A percentile compares a stretch with the other conserved stretches of the same genome.
These are phyloP conservation scores for Microtus oregoni DNA, from an alignment of 2,113 vertebrate genomes.

Conservation along the genomic window DNA sequence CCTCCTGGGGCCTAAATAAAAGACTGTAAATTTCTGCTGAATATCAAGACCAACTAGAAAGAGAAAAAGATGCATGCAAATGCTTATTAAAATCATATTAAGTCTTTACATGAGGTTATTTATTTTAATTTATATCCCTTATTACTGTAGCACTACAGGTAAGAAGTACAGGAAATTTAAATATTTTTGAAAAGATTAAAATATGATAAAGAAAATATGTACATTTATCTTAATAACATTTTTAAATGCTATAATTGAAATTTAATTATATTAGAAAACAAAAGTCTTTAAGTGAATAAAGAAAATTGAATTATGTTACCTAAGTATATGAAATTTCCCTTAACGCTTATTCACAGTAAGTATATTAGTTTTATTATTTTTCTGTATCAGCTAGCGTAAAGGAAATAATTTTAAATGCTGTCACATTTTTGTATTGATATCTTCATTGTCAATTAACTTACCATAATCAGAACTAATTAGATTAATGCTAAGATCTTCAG, in stretches of 20 bases:
- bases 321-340: conserved; percentile 45
- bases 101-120: conserved; percentile 21
- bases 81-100: conserved; percentile 48
- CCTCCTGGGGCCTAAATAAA: conserved; percentile 87
- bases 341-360: conserved; percentile 54
- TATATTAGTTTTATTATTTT: conserved; percentile 51
- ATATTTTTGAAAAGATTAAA: not conserved
- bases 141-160: conserved; percentile 1
- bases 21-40: conserved; percentile 90
- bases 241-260: conserved; percentile 47
- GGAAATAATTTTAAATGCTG: conserved; percentile 40
- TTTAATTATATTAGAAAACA: conserved; percentile 54
- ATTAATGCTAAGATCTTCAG: conserved; percentile 93
- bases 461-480: conserved; percentile 98
- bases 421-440: conserved; percentile 62
- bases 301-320: conserved; percentile 32
- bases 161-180: conserved; percentile 52
- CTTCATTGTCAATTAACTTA: conserved; percentile 83
- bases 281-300: conserved; percentile 33
- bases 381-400: conserved; percentile 48
- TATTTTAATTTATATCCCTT: conserved; percentile 46
- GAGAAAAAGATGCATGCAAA: conserved; percentile 61
- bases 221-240: conserved; percentile 28
- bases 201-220: conserved; percentile 22
- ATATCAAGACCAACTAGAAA: conserved; percentile 94